Conservation (phyloP, 1,140 invertebrate genomes). For the Mylabris phalerata region DNA sequence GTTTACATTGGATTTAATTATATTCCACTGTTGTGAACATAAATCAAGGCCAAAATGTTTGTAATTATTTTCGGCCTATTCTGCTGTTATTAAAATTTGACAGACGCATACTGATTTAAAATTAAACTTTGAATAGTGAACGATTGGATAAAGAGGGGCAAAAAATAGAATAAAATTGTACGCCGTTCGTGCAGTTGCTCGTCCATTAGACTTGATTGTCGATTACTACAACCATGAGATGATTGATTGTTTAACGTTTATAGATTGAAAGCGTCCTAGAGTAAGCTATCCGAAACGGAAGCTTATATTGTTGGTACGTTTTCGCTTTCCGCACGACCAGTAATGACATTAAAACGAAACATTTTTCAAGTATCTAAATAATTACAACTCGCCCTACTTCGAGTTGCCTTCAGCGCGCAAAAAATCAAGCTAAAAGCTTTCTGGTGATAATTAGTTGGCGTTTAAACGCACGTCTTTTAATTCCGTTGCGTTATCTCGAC, state of each 20-base stretch:
- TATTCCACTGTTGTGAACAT: constrained; percentile 11
- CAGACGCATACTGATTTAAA: neutral
- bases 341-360: constrained; percentile 12
- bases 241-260: constrained; percentile 9
- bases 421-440: neutral
- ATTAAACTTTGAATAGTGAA: constrained; percentile 14
- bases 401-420: neutral
- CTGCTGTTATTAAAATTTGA: constrained; percentile 1
- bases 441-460: neutral
- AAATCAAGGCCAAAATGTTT: constrained; percentile 16
- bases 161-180: too few relatives aligned
- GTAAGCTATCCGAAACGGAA: constrained; percentile 4
- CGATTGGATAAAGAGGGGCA: neutral
- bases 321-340: constrained; percentile 4
- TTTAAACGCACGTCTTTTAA: neutral
- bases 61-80: constrained; percentile 10
- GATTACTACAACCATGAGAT: constrained; percentile 21
- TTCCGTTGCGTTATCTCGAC: neutral
- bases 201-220: constrained; percentile 22
- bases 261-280: constrained; percentile 3
- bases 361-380: constrained; percentile 7
- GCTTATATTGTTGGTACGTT: neutral
- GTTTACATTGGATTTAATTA: constrained; percentile 15
- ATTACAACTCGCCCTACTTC: neutral
- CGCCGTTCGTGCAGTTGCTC: too few relatives aligned